phyloP scores from a whole-genome alignment of 2,113 vertebrate genomes.

The Pristiophorus japonicus region DNA sequence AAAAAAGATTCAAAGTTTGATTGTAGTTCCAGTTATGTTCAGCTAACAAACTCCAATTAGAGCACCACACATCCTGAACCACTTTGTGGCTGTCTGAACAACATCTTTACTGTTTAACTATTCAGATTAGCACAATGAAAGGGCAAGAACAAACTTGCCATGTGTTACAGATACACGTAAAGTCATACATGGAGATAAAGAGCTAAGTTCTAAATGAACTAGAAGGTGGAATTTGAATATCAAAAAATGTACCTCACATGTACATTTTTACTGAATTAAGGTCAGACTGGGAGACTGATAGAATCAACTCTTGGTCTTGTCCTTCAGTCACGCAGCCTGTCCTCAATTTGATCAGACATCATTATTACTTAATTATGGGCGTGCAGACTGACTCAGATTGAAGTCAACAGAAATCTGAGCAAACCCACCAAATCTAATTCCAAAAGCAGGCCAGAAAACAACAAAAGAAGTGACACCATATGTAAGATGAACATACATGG shows the following conservation, averaged over 20 bases:
- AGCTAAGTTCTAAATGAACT: not conserved
- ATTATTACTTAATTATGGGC: slow-evolving; percentile 28
- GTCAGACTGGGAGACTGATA: not conserved
- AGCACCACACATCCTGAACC: not conserved
- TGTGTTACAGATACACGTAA: not conserved
- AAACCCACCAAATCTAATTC: not conserved
- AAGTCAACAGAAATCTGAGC: not conserved
- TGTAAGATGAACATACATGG: slow-evolving; percentile 10
- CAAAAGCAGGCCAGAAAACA: slow-evolving; percentile 1
- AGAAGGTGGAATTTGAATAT: not conserved
- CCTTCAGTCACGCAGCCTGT: not conserved
- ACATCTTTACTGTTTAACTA: not conserved
- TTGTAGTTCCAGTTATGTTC: not conserved
- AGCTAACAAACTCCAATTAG: not conserved
- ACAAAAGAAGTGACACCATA: slow-evolving; percentile 16
- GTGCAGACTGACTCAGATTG: not conserved
- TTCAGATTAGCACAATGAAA: not conserved
- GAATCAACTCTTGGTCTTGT: slow-evolving; percentile 3
- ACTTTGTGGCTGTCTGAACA: not conserved
- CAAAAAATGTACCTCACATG: not conserved
- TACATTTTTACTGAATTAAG: not conserved
- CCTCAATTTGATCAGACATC: not conserved
- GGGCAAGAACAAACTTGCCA: not conserved
- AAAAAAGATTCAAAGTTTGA: not conserved
- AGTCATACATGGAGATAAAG: not conserved